phyloP scores from a whole-genome alignment of 2,888 invertebrate genomes.

The Liodrosophila aerea region DNA sequence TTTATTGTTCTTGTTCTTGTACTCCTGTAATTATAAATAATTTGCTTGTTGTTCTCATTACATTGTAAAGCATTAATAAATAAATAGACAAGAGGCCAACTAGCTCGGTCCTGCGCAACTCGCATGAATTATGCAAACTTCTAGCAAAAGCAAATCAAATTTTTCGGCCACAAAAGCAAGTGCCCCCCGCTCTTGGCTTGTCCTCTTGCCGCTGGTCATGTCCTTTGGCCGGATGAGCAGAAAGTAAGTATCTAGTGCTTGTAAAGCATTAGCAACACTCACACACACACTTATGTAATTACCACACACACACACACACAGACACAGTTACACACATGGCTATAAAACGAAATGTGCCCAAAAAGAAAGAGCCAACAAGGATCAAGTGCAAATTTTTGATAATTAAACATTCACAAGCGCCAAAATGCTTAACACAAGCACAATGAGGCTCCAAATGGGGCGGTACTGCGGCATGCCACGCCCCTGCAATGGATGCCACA shows the following conservation, averaged over 20 bases:
- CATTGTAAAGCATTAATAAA: conserved; percentile 59
- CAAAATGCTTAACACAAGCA: conserved; percentile 72
- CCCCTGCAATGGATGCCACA: conserved; percentile 45
- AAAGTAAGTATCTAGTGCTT: conserved; percentile 51
- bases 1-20: conserved; percentile 4
- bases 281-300: conserved; percentile 44
- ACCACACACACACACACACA: conserved; percentile 47
- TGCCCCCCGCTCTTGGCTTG: not conserved
- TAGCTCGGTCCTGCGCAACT: conserved; percentile 32
- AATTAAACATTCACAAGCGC: conserved; percentile 75
- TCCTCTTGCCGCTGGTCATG: not conserved
- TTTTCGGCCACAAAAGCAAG: conserved; percentile 36
- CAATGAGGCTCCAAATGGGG: conserved; percentile 27
- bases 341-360: conserved; percentile 52
- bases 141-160: conserved; percentile 60
- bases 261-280: conserved; percentile 59
- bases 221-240: conserved; percentile 28
- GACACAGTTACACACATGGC: conserved; percentile 19
- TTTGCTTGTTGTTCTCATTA: conserved; percentile 37
- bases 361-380: conserved; percentile 54
- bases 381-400: conserved; percentile 74
- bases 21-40: conserved; percentile 69
- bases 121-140: conserved; percentile 58
- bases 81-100: conserved; percentile 60
- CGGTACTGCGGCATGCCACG: conserved; percentile 41